Evolutionary conservation across 1,140 invertebrate species (phyloP).

Genomic region (Harlomillsia oculata): DNA sequence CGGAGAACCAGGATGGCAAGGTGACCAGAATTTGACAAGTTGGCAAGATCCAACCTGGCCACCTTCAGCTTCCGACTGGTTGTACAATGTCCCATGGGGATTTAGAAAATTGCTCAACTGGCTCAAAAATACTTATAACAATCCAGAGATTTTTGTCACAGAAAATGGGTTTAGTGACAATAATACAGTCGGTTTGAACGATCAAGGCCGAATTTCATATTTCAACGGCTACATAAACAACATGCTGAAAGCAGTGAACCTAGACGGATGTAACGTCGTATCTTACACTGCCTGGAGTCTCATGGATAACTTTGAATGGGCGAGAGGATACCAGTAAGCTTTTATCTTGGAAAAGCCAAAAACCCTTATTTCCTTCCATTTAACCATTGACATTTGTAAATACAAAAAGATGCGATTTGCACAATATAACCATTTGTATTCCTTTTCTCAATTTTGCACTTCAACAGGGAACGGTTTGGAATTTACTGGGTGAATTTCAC

Average conservation of each 20-base stretch:
- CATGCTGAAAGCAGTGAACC: constrained; percentile 53
- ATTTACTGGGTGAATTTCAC: constrained; percentile 63
- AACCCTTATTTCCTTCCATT: too few species aligned
- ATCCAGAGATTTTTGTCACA: constrained; percentile 53
- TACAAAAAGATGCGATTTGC: too few species aligned
- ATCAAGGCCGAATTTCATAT: constrained; percentile 47
- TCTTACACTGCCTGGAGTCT: constrained; percentile 64
- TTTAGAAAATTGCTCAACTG: constrained; percentile 55
- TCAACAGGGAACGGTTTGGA: constrained; percentile 57
- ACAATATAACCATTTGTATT: too few species aligned
- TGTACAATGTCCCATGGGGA: constrained; percentile 50
- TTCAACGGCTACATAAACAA: constrained; percentile 52
- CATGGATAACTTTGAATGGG: constrained; percentile 73
- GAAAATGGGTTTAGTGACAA: constrained; percentile 57
- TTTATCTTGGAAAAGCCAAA: too few species aligned
- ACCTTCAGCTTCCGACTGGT: neutral
- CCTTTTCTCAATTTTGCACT: neutral
- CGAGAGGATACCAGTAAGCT: too few species aligned
- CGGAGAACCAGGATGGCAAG: neutral
- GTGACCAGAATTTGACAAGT: neutral
- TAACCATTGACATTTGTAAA: too few species aligned
- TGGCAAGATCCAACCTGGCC: constrained; percentile 10
- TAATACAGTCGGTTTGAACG: constrained; percentile 42
- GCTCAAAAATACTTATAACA: constrained; percentile 51
- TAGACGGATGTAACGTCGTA: constrained; percentile 53